Evolutionary conservation across 2,888 invertebrate genomes (phyloP).

Genomic region (Sabellastarte sp.): DNA sequence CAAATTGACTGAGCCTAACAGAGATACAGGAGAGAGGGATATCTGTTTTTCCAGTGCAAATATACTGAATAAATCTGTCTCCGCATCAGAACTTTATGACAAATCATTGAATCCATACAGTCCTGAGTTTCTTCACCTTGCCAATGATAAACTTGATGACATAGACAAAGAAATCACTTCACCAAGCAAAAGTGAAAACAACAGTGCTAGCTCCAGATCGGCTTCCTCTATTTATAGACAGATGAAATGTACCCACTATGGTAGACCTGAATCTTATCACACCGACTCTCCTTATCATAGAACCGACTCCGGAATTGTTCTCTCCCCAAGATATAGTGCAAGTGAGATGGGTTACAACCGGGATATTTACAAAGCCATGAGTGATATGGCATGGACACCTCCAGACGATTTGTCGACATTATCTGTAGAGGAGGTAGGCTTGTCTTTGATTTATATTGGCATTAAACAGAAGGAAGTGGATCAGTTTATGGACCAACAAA

Average conservation of each 20-base stretch:
- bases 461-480: constrained; percentile 50
- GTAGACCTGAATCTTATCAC: too few species aligned
- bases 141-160: background rate
- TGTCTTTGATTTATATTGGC: constrained; percentile 47
- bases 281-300: background rate
- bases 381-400: constrained; percentile 36
- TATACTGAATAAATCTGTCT: background rate
- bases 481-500: constrained; percentile 49
- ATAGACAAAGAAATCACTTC: background rate
- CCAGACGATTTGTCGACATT: constrained; percentile 40
- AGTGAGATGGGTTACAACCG: background rate
- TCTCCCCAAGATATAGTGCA: background rate
- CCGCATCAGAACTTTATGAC: too few species aligned
- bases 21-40: background rate
- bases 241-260: background rate
- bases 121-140: background rate
- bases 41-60: background rate
- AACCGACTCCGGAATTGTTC: background rate
- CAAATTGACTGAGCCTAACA: background rate
- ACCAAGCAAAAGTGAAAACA: background rate
- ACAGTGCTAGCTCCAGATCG: background rate
- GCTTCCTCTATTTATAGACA: background rate
- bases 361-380: background rate
- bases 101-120: too few species aligned
- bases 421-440: constrained; percentile 47